Conservation (phyloP, 1,140 invertebrate species). For the Bicyclus anynana region DNA sequence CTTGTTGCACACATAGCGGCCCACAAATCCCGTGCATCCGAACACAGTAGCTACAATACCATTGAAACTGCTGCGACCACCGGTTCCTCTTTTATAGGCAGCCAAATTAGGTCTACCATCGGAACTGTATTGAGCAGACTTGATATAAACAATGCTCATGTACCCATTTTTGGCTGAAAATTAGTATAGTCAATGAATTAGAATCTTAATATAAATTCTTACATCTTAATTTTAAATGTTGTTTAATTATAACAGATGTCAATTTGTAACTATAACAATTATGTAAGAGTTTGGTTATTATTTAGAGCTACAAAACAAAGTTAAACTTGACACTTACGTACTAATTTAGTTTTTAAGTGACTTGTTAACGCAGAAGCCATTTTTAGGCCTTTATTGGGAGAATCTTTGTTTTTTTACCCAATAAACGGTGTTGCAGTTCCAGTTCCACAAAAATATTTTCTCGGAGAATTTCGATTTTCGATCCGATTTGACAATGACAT, state of each 20-base stretch:
- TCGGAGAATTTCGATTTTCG: too few relatives aligned
- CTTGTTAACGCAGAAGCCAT: conserved; percentile 64
- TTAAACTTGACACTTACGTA: conserved; percentile 49
- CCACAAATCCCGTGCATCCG: conserved; percentile 93
- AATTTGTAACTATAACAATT: conserved; percentile 21
- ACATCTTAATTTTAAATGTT: conserved; percentile 14
- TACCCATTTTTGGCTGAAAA: conserved; percentile 55
- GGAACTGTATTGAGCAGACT: conserved; percentile 54
- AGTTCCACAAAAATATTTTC: not conserved
- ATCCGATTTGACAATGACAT: too few relatives aligned
- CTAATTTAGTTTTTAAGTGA: conserved; percentile 53
- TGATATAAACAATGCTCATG: conserved; percentile 63
- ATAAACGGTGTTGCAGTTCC: too few relatives aligned
- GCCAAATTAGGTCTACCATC: conserved; percentile 59
- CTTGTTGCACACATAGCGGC: conserved; percentile 89
- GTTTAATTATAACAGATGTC: not conserved
- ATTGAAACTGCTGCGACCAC: conserved; percentile 96
- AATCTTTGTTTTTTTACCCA: too few relatives aligned
- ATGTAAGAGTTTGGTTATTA: conserved; percentile 29
- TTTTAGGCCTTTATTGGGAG: conserved; percentile 39
- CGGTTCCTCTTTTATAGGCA: conserved; percentile 88
- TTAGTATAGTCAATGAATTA: conserved; percentile 10
- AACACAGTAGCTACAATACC: conserved; percentile 98
- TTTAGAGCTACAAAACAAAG: conserved; percentile 2
- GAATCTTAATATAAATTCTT: not conserved